A percentile compares a stretch with the other conserved stretches of the same genome.
Conservation (phyloP, 1,140 invertebrate genomes). For the Bradynema listronoti region DNA sequence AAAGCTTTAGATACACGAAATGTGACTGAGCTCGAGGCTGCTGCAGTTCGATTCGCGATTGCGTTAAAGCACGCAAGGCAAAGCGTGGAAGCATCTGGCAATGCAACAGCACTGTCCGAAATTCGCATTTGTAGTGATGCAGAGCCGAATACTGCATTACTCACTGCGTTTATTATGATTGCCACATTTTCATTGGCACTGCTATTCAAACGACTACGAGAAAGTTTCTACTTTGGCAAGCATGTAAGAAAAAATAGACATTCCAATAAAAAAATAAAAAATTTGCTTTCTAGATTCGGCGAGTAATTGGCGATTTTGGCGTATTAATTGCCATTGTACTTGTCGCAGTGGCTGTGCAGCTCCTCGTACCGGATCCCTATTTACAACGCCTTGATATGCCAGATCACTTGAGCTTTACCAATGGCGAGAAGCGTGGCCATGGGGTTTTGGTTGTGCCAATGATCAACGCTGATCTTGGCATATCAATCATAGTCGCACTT, state of each 20-base stretch:
- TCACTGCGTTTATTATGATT: slow-evolving; percentile 83
- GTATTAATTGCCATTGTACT: slow-evolving; percentile 89
- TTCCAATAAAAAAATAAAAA: no score
- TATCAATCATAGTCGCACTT: slow-evolving; percentile 68
- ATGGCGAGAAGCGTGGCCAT: slow-evolving; percentile 66
- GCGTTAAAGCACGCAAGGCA: no score
- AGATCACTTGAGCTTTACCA: slow-evolving; percentile 73
- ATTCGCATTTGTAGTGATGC: slow-evolving; percentile 39
- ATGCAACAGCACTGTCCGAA: no score
- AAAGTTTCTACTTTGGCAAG: slow-evolving; percentile 86
- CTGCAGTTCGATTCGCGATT: no score
- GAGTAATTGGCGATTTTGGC: slow-evolving; percentile 91
- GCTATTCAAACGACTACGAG: slow-evolving; percentile 81
- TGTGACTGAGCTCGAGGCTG: no score
- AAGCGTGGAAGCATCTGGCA: no score
- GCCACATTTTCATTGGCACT: slow-evolving; percentile 88
- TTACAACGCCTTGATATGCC: slow-evolving; percentile 72
- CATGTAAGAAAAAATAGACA: no score
- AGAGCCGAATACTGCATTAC: slow-evolving; percentile 82
- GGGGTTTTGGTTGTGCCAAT: no score
- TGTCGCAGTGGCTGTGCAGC: slow-evolving; percentile 71
- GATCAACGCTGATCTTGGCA: background rate
- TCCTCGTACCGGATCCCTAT: slow-evolving; percentile 67
- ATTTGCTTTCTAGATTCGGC: slow-evolving; percentile 71
- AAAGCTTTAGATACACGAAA: no score